phyloP scores from a whole-genome alignment of 1,140 invertebrate genomes.

The Aethina tumida region DNA sequence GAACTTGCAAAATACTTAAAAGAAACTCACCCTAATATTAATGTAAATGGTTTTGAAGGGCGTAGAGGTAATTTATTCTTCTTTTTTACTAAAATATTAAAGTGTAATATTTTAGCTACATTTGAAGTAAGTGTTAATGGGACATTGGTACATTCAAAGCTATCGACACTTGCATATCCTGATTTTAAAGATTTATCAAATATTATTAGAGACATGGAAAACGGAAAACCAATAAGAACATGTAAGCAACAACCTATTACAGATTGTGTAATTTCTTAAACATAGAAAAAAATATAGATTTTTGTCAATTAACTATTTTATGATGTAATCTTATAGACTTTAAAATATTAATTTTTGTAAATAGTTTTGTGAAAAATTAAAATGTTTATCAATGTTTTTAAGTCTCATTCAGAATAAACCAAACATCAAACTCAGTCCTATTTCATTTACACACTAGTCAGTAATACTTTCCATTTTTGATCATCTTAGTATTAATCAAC shows the following conservation, averaged over 20 bases:
- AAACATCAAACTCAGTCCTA: no score
- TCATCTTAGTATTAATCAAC: no score
- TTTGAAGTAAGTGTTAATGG: slow-evolving; percentile 43
- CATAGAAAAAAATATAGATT: slow-evolving; percentile 1
- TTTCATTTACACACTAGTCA: no score
- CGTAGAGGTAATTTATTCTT: slow-evolving; percentile 29
- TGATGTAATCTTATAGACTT: no score
- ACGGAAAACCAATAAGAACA: slow-evolving; percentile 24
- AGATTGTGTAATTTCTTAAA: slow-evolving; percentile 16
- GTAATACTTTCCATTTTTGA: no score
- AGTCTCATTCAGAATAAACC: no score
- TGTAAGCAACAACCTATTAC: slow-evolving; percentile 32
- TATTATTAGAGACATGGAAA: slow-evolving; percentile 28
- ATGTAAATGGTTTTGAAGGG: slow-evolving; percentile 36
- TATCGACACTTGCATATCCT: slow-evolving; percentile 40
- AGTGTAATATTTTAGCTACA: slow-evolving; percentile 34
- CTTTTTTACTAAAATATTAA: slow-evolving; percentile 3
- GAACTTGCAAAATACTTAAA: slow-evolving; percentile 36
- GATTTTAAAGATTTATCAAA: slow-evolving; percentile 37
- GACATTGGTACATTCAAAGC: slow-evolving; percentile 40
- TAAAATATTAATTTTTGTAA: no score
- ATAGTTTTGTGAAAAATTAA: no score
- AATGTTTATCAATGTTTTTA: no score
- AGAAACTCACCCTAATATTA: slow-evolving; percentile 33
- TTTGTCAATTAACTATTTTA: no score